Evolutionary conservation across 2,797 vertebrate genomes (phyloP), one percentile per base, ranked within the genome.

Genomic region (Alfaro cultratus): DNA sequence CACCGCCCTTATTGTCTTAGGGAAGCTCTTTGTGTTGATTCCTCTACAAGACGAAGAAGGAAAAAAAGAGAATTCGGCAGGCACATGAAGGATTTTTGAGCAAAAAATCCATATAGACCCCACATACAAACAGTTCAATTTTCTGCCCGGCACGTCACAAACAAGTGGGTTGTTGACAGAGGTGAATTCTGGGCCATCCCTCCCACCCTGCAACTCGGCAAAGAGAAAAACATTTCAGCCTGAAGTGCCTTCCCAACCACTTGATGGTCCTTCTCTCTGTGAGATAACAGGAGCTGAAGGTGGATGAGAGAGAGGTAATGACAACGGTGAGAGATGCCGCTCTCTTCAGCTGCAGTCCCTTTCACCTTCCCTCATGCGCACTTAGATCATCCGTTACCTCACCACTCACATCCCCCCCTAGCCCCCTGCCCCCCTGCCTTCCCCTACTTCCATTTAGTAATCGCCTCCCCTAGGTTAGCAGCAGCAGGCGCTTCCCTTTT

Each of bases 231-330:
- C 86, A 83, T 78, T 90, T 80, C 43, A 87, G 76, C 90, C 75
- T 74, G 81, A 86, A 78, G 86, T 78, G 85, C 73, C 80, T 75
- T 39, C 29, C 29, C 82, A 73, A 73, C 82, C 89, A 87, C 89
- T 84, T 89, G 90, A 90, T 80, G 78, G 77, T 79, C 87, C 80
- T 86, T 81, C 82, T 88, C 85, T 88, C 62, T 46, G 81, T 10
- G 77, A 87, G 89, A 92, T 91, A 91, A 90, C 86, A 84, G 84
- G 62, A 83, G 77, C 57, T 15, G 78, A 74, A 74, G 80, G 86
- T 85, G 86, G 85, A 86, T 87, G 88, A 89, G 84, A 83, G 88
- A 86, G 84, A 86, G 41, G 83, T 91, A 86, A 92, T 86, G 90
- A 87, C 83, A 85, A 64, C 49, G 12, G 84, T 77, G 83, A 87